phyloP scores from a whole-genome alignment of 2,113 vertebrate genomes.

The Phrynocephalus versicolor region DNA sequence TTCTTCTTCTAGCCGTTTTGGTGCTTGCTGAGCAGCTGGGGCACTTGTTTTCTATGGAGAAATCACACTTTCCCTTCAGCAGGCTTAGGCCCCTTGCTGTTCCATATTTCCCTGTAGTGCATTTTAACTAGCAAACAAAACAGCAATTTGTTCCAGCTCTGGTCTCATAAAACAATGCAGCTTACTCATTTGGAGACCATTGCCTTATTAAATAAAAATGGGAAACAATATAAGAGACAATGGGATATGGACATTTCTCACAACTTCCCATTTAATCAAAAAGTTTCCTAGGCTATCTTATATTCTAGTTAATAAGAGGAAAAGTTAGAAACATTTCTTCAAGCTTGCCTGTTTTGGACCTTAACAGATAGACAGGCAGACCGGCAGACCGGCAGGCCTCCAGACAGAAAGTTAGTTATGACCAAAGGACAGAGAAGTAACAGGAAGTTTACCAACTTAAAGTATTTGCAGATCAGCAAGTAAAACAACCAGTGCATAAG shows the following conservation, averaged over 20 bases:
- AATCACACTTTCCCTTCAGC: slow-evolving; percentile 63
- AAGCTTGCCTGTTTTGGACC: background rate
- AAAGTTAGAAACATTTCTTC: background rate
- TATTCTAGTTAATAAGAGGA: slow-evolving; percentile 6
- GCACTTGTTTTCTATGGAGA: slow-evolving; percentile 68
- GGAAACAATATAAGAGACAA: slow-evolving; percentile 39
- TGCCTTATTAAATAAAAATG: slow-evolving; percentile 69
- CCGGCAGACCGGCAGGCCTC: background rate
- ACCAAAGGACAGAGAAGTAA: background rate
- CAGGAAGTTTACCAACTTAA: background rate
- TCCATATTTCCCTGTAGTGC: slow-evolving; percentile 69
- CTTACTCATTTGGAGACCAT: slow-evolving; percentile 61
- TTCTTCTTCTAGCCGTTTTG: slow-evolving; percentile 65
- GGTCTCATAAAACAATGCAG: slow-evolving; percentile 69
- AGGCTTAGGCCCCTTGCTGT: slow-evolving; percentile 67
- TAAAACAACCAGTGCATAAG: no score
- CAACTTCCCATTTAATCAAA: slow-evolving; percentile 50
- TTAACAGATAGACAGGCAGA: background rate
- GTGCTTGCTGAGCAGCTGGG: slow-evolving; percentile 72
- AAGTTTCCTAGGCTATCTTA: slow-evolving; percentile 29
- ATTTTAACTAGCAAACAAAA: slow-evolving; percentile 70
- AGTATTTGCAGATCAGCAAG: background rate
- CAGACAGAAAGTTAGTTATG: no score
- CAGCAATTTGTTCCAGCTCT: slow-evolving; percentile 67
- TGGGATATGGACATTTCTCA: slow-evolving; percentile 45